These are phyloP conservation scores for Hestina assimilis DNA, from an alignment of 1,140 invertebrate species.

Conservation along the genomic window DNA sequence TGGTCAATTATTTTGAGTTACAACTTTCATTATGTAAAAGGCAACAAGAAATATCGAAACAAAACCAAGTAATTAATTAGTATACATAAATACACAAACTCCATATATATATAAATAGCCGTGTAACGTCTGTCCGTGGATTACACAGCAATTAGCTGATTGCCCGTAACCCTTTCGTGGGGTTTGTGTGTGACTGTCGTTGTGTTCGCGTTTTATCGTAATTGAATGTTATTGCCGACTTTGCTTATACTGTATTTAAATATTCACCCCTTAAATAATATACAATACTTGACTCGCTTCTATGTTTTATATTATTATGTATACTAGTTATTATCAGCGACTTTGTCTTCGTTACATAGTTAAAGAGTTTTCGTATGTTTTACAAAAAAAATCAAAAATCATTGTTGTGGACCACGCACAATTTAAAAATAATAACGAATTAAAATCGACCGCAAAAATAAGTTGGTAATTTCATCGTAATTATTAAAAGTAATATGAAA, in stretches of 20 bases:
- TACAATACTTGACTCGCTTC: too few species aligned
- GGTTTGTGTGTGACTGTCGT: conserved; percentile 9
- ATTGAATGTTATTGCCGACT: background rate
- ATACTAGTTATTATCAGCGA: too few species aligned
- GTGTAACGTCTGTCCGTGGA: conserved; percentile 15
- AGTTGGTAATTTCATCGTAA: too few species aligned
- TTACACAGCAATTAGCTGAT: conserved; percentile 35
- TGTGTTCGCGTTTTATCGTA: conserved; percentile 6
- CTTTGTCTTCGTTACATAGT: too few species aligned
- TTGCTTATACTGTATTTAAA: background rate
- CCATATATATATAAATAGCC: too few species aligned
- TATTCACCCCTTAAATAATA: background rate
- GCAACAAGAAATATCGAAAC: background rate
- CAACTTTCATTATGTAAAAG: background rate
- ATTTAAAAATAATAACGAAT: too few species aligned
- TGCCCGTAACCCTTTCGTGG: conserved; percentile 27
- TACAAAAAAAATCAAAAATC: too few species aligned
- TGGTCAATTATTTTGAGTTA: background rate
- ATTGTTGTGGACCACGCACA: too few species aligned
- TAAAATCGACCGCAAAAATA: too few species aligned
- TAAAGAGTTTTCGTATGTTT: too few species aligned
- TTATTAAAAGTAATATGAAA: too few species aligned
- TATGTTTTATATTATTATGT: too few species aligned
- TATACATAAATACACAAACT: background rate
- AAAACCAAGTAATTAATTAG: background rate